These are phyloP conservation scores for Oostethus manadensis DNA, from an alignment of 2,113 vertebrate genomes.

Conservation along the genomic window DNA sequence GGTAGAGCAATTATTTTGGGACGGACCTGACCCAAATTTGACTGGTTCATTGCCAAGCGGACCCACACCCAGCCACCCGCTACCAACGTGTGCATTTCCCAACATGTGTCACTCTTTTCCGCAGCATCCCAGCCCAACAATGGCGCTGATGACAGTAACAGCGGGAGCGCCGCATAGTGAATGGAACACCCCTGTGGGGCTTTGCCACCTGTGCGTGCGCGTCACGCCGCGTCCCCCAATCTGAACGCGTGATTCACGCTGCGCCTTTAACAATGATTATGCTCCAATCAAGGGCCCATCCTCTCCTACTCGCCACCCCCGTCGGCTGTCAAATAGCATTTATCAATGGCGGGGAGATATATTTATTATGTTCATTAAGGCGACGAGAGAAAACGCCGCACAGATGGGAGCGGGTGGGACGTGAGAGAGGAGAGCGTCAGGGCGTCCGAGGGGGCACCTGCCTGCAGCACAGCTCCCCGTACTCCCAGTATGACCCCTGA, in stretches of 20 bases:
- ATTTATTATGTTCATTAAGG: conserved; percentile 71
- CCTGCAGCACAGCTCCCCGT: conserved; percentile 47
- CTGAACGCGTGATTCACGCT: conserved; percentile 62
- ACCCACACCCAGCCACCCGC: neutral
- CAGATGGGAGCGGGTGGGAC: conserved; percentile 55
- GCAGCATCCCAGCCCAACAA: conserved; percentile 46
- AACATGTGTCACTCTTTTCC: conserved; percentile 40
- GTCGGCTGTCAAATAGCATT: conserved; percentile 61
- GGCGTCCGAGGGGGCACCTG: conserved; percentile 51
- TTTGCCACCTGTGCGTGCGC: conserved; percentile 54
- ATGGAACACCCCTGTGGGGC: conserved; percentile 60
- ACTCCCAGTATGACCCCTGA: conserved; percentile 41
- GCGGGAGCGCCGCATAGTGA: conserved; percentile 61
- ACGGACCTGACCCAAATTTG: neutral
- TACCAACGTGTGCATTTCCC: conserved; percentile 35
- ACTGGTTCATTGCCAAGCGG: neutral
- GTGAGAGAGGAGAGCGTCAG: conserved; percentile 31
- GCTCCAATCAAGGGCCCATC: conserved; percentile 62
- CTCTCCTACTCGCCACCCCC: conserved; percentile 54
- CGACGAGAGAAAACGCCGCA: conserved; percentile 64
- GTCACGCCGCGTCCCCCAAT: conserved; percentile 35
- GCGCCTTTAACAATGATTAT: conserved; percentile 66
- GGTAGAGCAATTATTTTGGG: neutral
- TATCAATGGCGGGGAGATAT: conserved; percentile 60
- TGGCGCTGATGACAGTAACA: conserved; percentile 60